Conservation (phyloP, 2,888 invertebrate genomes). For the Eurytoma californica region DNA sequence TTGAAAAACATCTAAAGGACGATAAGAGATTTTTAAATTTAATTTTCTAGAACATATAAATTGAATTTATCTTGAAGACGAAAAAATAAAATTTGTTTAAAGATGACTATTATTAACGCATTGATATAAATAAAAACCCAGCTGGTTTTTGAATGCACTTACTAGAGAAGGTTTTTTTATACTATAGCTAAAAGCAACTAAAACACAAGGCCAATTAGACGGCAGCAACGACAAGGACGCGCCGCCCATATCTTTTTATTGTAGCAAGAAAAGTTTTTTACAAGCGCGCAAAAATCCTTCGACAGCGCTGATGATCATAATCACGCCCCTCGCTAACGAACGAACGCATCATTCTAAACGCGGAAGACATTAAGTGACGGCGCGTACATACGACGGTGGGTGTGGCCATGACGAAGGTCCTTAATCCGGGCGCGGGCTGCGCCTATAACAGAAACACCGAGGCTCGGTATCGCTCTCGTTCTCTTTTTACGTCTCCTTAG, state of each 20-base stretch:
- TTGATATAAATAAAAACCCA: too few relatives aligned
- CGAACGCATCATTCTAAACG: slow-evolving; percentile 53
- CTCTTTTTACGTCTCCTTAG: slow-evolving; percentile 1
- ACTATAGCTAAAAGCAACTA: too few relatives aligned
- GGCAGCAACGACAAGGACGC: too few relatives aligned
- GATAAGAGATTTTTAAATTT: too few relatives aligned
- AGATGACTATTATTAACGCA: too few relatives aligned
- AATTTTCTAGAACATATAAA: too few relatives aligned
- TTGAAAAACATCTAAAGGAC: too few relatives aligned
- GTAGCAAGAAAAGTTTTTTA: not conserved
- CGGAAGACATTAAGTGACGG: slow-evolving; percentile 55
- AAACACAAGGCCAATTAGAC: too few relatives aligned
- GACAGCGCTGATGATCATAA: slow-evolving; percentile 38
- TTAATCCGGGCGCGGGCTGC: slow-evolving; percentile 28
- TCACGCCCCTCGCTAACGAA: slow-evolving; percentile 51
- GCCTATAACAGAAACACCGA: slow-evolving; percentile 9
- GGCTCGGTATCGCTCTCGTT: slow-evolving; percentile 18
- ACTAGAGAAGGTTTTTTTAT: too few relatives aligned
- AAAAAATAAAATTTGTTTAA: too few relatives aligned
- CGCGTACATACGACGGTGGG: slow-evolving; percentile 33
- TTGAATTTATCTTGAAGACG: too few relatives aligned
- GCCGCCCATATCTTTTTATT: not conserved
- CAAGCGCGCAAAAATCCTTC: slow-evolving; percentile 11
- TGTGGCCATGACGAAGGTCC: slow-evolving; percentile 52
- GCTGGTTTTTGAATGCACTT: too few relatives aligned